A percentile compares a stretch with the other conserved stretches of the same genome.
phyloP scores from a whole-genome alignment of 2,888 invertebrate genomes.

The Leptinotarsa haldemani region DNA sequence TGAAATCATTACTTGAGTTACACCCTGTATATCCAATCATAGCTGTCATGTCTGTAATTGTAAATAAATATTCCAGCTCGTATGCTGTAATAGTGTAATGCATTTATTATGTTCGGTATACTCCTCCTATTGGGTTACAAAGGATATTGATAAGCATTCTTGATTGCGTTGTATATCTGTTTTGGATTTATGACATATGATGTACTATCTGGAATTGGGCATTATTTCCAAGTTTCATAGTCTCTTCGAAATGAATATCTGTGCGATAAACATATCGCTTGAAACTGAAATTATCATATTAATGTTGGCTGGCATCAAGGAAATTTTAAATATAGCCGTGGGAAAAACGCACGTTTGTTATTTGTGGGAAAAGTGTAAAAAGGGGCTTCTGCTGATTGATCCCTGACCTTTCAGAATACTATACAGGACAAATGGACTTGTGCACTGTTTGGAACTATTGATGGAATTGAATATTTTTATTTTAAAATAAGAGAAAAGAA shows the following conservation, averaged over 20 bases:
- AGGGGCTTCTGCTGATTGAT: too few relatives aligned
- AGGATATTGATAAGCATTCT: background rate
- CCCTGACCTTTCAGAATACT: too few relatives aligned
- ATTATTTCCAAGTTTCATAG: background rate
- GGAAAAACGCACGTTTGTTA: background rate
- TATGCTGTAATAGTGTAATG: background rate
- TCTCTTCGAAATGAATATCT: background rate
- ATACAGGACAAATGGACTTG: too few relatives aligned
- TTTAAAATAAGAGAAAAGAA: too few relatives aligned
- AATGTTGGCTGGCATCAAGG: background rate
- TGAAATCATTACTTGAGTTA: background rate
- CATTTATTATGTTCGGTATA: conserved; percentile 5
- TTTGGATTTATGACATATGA: background rate
- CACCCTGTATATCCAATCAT: too few relatives aligned
- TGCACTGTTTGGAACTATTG: too few relatives aligned
- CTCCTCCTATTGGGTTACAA: conserved; percentile 14
- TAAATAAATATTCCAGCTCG: background rate
- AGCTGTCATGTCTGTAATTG: background rate
- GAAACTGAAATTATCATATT: background rate
- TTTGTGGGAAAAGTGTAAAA: background rate
- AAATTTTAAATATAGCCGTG: background rate
- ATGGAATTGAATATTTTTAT: too few relatives aligned
- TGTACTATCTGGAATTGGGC: conserved; percentile 3
- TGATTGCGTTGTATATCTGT: background rate
- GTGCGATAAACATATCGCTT: background rate